A percentile compares a stretch with the other conserved stretches of the same genome.
Evolutionary conservation across 1,140 invertebrate genomes (phyloP).

Genomic region (Hyles vespertilio): DNA sequence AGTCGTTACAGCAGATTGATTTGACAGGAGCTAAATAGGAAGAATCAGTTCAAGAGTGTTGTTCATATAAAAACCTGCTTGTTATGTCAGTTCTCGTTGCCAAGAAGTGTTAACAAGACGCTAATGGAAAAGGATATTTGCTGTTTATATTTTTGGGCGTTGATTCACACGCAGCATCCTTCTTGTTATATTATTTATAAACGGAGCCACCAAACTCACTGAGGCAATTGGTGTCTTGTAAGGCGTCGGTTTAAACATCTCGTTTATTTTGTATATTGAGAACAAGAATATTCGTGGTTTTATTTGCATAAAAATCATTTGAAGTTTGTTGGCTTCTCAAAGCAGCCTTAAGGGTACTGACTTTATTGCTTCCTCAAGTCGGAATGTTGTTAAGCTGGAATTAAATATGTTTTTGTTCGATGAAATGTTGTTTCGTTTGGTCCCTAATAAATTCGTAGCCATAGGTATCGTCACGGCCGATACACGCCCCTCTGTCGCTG

Average conservation of each 20-base stretch:
- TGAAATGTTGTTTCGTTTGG: neutral
- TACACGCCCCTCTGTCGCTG: constrained; percentile 57
- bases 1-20: too few species aligned
- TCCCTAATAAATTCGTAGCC: constrained; percentile 19
- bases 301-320: too few species aligned
- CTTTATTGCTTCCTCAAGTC: too few species aligned
- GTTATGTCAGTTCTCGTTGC: neutral
- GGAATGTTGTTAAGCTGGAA: too few species aligned
- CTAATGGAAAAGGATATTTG: constrained; percentile 13
- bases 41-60: neutral
- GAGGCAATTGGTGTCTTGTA: constrained; percentile 1
- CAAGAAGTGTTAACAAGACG: constrained; percentile 6
- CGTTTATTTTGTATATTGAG: neutral
- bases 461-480: constrained; percentile 36
- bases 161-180: neutral
- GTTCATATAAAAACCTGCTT: neutral
- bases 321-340: too few species aligned
- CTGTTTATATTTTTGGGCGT: constrained; percentile 6
- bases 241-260: neutral
- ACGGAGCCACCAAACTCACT: neutral
- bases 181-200: neutral
- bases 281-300: neutral
- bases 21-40: neutral
- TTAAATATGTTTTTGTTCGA: too few species aligned
- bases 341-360: too few species aligned